These are phyloP conservation scores for Pseudopipra pipra DNA, from an alignment of 2,113 vertebrate genomes.

Conservation along the genomic window DNA sequence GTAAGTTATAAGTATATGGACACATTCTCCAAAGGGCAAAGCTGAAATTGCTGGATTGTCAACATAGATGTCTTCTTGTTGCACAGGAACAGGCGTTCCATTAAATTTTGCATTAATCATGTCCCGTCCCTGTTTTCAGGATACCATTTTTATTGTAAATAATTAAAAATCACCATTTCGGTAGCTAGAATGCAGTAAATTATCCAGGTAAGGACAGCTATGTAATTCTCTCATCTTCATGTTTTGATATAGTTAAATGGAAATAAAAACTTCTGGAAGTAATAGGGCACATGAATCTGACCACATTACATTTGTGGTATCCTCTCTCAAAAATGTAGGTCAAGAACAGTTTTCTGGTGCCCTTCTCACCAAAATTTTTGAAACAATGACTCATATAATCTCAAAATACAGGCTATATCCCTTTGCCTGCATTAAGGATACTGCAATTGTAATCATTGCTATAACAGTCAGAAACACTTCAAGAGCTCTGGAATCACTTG, in stretches of 20 bases:
- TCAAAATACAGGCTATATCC: neutral
- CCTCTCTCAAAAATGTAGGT: neutral
- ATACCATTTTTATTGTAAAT: neutral
- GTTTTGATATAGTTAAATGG: neutral
- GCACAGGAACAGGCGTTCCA: neutral
- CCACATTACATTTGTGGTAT: neutral
- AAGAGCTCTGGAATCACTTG: neutral
- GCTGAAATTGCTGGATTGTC: accelerated
- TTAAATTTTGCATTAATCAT: neutral
- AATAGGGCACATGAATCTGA: neutral
- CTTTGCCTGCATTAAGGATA: neutral
- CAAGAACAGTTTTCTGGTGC: neutral
- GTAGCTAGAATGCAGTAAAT: neutral
- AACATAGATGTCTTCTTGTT: neutral
- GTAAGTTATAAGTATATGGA: neutral
- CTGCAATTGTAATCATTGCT: neutral
- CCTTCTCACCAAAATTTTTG: neutral
- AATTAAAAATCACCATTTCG: neutral
- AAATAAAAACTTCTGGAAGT: neutral
- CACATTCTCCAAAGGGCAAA: neutral
- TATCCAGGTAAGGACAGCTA: neutral
- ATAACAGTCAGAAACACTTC: neutral
- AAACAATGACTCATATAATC: neutral
- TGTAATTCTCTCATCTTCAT: neutral
- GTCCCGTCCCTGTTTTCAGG: neutral